Evolutionary conservation across 1,140 invertebrate genomes (phyloP).

Genomic region (Nasonia giraulti): DNA sequence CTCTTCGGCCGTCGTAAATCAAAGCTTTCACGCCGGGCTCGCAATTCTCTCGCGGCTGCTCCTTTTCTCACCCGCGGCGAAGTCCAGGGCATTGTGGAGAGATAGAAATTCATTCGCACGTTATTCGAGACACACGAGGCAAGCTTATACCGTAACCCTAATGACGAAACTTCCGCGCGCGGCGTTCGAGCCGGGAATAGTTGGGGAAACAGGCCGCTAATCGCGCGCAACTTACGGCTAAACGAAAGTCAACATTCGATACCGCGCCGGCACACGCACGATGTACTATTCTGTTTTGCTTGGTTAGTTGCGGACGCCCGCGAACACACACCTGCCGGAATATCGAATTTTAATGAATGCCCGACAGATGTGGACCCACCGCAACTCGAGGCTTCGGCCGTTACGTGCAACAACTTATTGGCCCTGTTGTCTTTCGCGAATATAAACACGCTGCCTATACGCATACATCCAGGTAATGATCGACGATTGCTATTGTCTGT

Average conservation of each 20-base stretch:
- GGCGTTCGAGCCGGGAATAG: not conserved
- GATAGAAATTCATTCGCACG: not conserved
- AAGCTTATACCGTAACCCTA: not conserved
- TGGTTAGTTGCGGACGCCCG: not conserved
- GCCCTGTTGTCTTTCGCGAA: not conserved
- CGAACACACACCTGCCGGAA: not conserved
- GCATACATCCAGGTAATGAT: not conserved
- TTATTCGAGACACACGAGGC: not conserved
- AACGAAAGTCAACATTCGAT: not conserved
- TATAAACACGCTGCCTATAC: not conserved
- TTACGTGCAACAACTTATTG: not conserved
- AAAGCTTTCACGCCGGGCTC: not conserved
- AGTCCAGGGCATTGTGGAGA: not conserved
- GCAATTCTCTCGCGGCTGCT: not conserved
- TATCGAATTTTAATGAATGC: constrained; percentile 1
- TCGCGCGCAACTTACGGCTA: not conserved
- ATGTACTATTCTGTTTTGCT: not conserved
- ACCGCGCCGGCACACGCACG: not conserved
- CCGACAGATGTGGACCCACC: too few relatives aligned
- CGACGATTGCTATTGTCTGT: not conserved
- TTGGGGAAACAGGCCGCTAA: not conserved
- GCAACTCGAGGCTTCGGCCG: not conserved
- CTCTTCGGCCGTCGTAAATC: not conserved
- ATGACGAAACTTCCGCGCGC: not conserved
- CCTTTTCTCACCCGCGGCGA: not conserved